Percentiles rank a stretch among this genome's conserved stretches.
Evolutionary conservation across 1,140 invertebrate species (phyloP).

Genomic region (Samia ricini): DNA sequence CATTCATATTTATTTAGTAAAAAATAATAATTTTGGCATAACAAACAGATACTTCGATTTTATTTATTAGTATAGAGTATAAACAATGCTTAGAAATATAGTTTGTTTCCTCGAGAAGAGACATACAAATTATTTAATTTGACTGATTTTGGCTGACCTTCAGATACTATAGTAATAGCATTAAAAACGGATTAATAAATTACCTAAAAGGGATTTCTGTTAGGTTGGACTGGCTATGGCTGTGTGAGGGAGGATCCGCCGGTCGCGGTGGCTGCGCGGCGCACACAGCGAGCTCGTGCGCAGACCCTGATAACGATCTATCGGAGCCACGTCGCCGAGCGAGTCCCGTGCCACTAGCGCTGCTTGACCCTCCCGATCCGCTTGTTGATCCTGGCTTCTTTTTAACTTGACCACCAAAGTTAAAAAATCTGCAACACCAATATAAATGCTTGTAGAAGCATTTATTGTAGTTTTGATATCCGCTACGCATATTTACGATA

Average conservation of each 20-base stretch:
- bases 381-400: slow-evolving; percentile 80
- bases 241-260: slow-evolving; percentile 85
- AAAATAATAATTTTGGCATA: too few relatives aligned
- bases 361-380: slow-evolving; percentile 54
- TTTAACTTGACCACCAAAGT: slow-evolving; percentile 90
- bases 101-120: too few relatives aligned
- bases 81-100: too few relatives aligned
- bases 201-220: slow-evolving; percentile 58
- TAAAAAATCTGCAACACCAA: slow-evolving; percentile 86
- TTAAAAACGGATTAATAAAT: neutral
- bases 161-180: neutral
- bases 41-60: too few relatives aligned
- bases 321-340: slow-evolving; percentile 86
- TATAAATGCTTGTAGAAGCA: too few relatives aligned
- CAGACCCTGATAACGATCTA: slow-evolving; percentile 88
- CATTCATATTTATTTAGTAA: too few relatives aligned
- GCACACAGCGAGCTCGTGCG: slow-evolving; percentile 86
- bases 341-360: slow-evolving; percentile 47
- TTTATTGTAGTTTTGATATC: neutral
- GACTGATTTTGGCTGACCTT: neutral
- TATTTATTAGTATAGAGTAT: too few relatives aligned
- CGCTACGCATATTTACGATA: too few relatives aligned
- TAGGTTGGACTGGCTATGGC: slow-evolving; percentile 59
- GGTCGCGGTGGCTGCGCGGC: slow-evolving; percentile 78
- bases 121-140: too few relatives aligned